A percentile compares a stretch with the other conserved stretches of the same genome.
These are phyloP conservation scores for Rhabditoides inermis DNA, from an alignment of 2,888 invertebrate species.

Conservation along the genomic window DNA sequence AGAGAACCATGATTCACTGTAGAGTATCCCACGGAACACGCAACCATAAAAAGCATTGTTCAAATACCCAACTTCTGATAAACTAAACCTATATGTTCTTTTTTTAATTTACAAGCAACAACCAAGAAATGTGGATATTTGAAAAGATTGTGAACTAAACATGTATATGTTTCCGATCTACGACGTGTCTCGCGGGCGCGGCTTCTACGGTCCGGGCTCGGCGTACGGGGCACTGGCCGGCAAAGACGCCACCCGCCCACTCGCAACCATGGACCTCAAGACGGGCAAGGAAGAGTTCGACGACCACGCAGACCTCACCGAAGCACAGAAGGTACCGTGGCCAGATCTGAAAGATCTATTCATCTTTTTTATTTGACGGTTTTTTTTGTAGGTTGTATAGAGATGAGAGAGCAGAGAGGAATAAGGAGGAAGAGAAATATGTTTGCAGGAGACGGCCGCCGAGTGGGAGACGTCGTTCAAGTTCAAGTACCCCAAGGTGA, in stretches of 20 bases:
- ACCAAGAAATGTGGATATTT: neutral
- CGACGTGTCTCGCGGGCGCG: constrained; percentile 42
- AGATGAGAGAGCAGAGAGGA: too few species aligned
- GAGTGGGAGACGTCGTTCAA: constrained; percentile 35
- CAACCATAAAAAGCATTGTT: neutral
- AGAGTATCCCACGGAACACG: neutral
- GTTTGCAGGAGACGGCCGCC: constrained; percentile 24
- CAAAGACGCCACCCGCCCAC: constrained; percentile 46
- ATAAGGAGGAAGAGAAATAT: too few species aligned
- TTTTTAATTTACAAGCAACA: too few species aligned
- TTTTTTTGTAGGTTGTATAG: too few species aligned
- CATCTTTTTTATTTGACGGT: neutral
- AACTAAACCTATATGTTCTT: too few species aligned
- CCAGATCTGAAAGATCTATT: neutral
- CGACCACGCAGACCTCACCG: constrained; percentile 30
- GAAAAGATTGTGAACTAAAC: too few species aligned
- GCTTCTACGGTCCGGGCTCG: constrained; percentile 46
- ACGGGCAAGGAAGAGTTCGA: constrained; percentile 40
- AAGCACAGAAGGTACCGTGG: neutral
- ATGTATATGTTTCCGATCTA: constrained; percentile 46
- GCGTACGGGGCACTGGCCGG: constrained; percentile 42
- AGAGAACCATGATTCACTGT: too few species aligned
- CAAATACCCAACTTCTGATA: too few species aligned
- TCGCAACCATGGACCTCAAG: constrained; percentile 43
- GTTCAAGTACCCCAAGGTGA: constrained; percentile 31